phyloP scores from a whole-genome alignment of 2,888 invertebrate genomes.

The Pardosa pseudoannulata region DNA sequence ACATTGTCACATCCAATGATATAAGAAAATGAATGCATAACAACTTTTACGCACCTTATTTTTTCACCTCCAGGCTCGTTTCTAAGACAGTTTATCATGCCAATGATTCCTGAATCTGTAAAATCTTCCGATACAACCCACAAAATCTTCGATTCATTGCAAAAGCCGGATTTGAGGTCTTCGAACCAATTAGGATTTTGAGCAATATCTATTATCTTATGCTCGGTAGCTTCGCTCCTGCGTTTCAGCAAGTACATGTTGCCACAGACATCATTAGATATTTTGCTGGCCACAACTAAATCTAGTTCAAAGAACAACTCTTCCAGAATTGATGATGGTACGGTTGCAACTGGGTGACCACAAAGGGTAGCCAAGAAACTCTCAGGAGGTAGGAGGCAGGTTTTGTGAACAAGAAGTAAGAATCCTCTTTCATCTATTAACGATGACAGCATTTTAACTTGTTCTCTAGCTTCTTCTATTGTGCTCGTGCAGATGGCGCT shows the following conservation, averaged over 20 bases:
- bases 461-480: background rate
- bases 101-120: constrained; percentile 73
- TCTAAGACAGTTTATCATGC: constrained; percentile 79
- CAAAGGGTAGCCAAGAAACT: constrained; percentile 18
- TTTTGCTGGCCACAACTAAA: constrained; percentile 16
- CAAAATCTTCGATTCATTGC: constrained; percentile 69
- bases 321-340: background rate
- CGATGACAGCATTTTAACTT: background rate
- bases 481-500: constrained; percentile 14
- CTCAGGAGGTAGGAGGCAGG: constrained; percentile 18
- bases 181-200: background rate
- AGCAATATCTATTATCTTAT: background rate
- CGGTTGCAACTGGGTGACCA: constrained; percentile 14
- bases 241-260: constrained; percentile 28
- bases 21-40: too few relatives aligned
- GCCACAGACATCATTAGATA: constrained; percentile 23
- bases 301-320: background rate
- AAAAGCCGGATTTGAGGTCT: background rate
- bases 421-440: constrained; percentile 26
- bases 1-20: too few relatives aligned
- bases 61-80: constrained; percentile 77
- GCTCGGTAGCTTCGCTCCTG: background rate
- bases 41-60: constrained; percentile 48
- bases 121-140: constrained; percentile 77
- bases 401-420: constrained; percentile 31